These are phyloP conservation scores for Cygnus buccinator DNA, from an alignment of 2,113 vertebrate genomes.

Conservation along the genomic window DNA sequence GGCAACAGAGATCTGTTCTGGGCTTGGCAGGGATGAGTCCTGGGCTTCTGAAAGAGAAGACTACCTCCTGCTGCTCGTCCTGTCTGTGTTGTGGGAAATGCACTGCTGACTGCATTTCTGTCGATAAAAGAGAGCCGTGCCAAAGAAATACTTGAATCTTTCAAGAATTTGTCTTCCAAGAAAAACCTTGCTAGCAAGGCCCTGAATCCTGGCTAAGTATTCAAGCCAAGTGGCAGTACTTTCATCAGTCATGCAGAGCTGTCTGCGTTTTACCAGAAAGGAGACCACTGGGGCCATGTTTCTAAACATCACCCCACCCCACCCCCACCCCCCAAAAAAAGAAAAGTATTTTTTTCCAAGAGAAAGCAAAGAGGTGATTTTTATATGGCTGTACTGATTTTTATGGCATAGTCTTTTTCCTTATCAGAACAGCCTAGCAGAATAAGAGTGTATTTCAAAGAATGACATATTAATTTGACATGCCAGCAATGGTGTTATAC, in stretches of 20 bases:
- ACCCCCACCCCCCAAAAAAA: neutral
- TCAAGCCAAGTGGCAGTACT: neutral
- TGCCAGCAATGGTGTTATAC: no score
- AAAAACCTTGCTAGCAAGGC: neutral
- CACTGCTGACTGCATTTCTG: neutral
- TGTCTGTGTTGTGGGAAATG: rapidly evolving
- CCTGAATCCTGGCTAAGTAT: neutral
- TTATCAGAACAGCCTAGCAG: neutral
- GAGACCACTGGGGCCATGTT: neutral
- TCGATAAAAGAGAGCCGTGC: neutral
- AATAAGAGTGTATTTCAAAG: neutral
- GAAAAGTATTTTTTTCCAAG: neutral
- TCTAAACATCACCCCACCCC: neutral
- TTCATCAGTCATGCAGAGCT: neutral
- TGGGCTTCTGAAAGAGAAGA: neutral
- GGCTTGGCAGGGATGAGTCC: neutral
- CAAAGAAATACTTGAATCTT: neutral
- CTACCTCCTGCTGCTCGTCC: neutral
- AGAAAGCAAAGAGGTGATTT: neutral
- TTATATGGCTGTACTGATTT: neutral
- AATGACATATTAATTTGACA: neutral
- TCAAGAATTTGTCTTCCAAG: neutral
- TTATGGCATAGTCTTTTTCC: neutral
- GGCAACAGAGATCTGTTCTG: neutral
- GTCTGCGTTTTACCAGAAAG: neutral